phyloP scores from a whole-genome alignment of 2,113 vertebrate genomes.

The Larimichthys polyactis region DNA sequence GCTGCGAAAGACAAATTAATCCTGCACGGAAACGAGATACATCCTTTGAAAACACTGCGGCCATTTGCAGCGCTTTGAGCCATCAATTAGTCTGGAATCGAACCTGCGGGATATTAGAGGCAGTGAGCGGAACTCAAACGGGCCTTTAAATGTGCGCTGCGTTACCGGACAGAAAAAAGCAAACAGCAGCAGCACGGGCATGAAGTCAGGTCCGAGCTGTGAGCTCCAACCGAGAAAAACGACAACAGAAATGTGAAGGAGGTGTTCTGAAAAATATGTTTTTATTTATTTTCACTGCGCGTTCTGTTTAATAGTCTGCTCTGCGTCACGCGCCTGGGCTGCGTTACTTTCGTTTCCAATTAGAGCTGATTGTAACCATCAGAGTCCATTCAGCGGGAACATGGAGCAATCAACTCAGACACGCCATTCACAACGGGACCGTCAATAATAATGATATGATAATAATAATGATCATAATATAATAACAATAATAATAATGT shows the following conservation, averaged over 20 bases:
- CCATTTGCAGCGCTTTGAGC: constrained; percentile 46
- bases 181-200: no score
- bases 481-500: background rate
- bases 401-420: background rate
- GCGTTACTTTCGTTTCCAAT: constrained; percentile 75
- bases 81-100: background rate
- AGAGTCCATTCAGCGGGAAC: constrained; percentile 7
- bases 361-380: constrained; percentile 60
- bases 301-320: constrained; percentile 45
- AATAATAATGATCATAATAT: constrained; percentile 2
- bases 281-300: constrained; percentile 38
- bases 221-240: constrained; percentile 11
- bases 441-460: background rate
- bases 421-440: background rate
- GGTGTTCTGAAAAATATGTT: constrained; percentile 29
- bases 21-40: constrained; percentile 72
- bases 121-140: background rate
- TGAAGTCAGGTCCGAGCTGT: background rate
- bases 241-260: background rate
- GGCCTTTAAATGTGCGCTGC: background rate
- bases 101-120: background rate
- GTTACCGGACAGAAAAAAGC: background rate
- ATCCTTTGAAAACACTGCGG: constrained; percentile 69
- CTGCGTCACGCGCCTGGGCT: constrained; percentile 43
- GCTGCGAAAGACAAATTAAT: constrained; percentile 76